phyloP scores from a whole-genome alignment of 1,140 invertebrate genomes.

The Drosophila pseudoananassae region DNA sequence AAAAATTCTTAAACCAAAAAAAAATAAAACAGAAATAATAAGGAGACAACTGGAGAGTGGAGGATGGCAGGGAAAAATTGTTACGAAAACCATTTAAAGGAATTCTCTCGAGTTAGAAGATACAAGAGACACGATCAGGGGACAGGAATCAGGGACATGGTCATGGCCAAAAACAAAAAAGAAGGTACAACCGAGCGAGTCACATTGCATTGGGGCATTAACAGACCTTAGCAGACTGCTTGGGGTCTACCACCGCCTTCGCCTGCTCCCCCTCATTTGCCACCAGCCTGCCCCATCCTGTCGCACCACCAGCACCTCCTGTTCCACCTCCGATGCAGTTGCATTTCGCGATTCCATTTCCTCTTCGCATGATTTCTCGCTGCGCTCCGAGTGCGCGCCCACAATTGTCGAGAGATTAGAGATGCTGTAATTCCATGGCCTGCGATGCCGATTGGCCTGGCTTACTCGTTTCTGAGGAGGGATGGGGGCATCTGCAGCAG shows the following conservation, averaged over 20 bases:
- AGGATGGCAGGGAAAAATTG: constrained; percentile 49
- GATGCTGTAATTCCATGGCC: constrained; percentile 74
- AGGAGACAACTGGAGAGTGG: constrained; percentile 25
- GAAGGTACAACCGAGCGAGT: constrained; percentile 21
- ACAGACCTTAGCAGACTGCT: constrained; percentile 77
- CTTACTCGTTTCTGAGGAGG: constrained; percentile 8
- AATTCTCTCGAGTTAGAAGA: constrained; percentile 75
- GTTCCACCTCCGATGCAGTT: constrained; percentile 45
- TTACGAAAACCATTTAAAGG: constrained; percentile 78
- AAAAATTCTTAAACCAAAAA: constrained; percentile 27
- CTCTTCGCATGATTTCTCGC: constrained; percentile 72
- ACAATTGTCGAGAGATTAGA: constrained; percentile 83
- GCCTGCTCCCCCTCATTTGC: background rate
- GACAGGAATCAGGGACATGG: constrained; percentile 42
- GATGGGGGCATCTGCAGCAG: constrained; percentile 17
- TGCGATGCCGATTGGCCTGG: constrained; percentile 57
- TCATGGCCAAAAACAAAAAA: constrained; percentile 54
- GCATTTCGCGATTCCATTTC: constrained; percentile 75
- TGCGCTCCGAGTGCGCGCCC: constrained; percentile 66
- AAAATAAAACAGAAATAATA: constrained; percentile 29
- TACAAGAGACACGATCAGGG: constrained; percentile 64
- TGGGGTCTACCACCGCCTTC: constrained; percentile 62
- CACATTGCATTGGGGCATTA: constrained; percentile 39
- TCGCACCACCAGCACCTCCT: background rate
- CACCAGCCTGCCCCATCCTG: background rate